A percentile compares a stretch with the other conserved stretches of the same genome.
Evolutionary conservation across 2,797 vertebrate species (phyloP).

Genomic region (Threskiornis aethiopicus): DNA sequence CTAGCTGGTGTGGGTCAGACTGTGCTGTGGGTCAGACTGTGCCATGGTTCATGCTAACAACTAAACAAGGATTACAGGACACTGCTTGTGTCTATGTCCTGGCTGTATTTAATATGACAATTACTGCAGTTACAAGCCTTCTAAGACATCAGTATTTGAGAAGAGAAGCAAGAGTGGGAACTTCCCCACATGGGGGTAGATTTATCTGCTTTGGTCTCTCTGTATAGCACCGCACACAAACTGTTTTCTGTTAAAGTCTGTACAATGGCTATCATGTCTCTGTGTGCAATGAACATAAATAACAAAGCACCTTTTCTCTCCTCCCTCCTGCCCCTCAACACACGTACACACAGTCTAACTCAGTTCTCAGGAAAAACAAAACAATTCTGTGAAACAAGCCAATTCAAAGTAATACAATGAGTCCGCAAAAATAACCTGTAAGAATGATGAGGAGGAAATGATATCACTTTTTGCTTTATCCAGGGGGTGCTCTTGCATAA

Average conservation of each 20-base stretch:
- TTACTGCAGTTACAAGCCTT: not conserved
- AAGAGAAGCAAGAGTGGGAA: not conserved
- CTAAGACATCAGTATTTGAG: not conserved
- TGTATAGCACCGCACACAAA: not conserved
- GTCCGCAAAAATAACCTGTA: constrained; percentile 46
- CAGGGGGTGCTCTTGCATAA: constrained; percentile 35
- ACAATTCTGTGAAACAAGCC: constrained; percentile 62
- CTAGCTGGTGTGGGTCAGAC: not conserved
- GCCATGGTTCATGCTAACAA: not conserved
- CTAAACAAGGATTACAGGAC: not conserved
- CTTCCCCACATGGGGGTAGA: not conserved
- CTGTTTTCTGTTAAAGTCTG: not conserved
- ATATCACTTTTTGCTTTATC: constrained; percentile 61
- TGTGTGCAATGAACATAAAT: not conserved
- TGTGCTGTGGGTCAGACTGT: not conserved
- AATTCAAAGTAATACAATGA: constrained; percentile 66
- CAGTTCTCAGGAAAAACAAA: constrained; percentile 38
- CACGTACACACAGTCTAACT: not conserved
- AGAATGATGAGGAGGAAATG: constrained; percentile 62
- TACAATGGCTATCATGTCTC: not conserved
- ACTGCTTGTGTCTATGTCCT: not conserved
- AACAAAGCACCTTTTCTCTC: not conserved
- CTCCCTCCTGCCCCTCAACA: not conserved
- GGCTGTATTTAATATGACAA: not conserved
- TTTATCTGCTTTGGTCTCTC: not conserved